A percentile compares a stretch with the other conserved stretches of the same genome.
Conservation (phyloP, 2,113 vertebrate species). For the Gadus macrocephalus region DNA sequence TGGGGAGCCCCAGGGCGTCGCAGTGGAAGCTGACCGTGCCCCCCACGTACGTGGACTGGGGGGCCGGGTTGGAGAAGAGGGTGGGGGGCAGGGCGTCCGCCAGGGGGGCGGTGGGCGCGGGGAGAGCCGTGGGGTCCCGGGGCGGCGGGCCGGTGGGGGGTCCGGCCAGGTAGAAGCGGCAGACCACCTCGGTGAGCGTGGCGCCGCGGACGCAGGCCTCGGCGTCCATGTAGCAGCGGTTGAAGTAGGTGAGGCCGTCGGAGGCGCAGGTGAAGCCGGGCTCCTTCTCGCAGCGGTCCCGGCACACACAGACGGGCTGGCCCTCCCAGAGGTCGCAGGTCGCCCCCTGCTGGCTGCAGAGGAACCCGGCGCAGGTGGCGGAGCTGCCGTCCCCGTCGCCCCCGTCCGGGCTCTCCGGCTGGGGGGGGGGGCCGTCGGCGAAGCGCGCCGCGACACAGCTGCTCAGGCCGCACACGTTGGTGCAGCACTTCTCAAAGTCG, state of each 20-base stretch:
- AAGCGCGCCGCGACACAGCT: constrained; percentile 94
- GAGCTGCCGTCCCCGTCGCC: constrained; percentile 12
- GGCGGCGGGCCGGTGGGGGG: constrained; percentile 83
- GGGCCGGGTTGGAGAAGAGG: constrained; percentile 85
- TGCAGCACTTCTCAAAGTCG: constrained; percentile 91
- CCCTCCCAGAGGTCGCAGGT: constrained; percentile 93
- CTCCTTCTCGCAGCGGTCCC: constrained; percentile 92
- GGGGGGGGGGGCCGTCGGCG: constrained; percentile 67
- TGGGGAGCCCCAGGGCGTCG: constrained; percentile 82
- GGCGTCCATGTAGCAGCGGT: constrained; percentile 96
- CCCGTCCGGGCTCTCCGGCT: constrained; percentile 37
- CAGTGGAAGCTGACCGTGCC: constrained; percentile 94
- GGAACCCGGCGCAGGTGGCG: constrained; percentile 81
- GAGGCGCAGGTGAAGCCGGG: constrained; percentile 96
- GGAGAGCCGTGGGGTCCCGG: constrained; percentile 78
- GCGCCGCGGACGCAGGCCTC: constrained; percentile 89
- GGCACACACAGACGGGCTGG: constrained; percentile 92
- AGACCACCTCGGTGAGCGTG: constrained; percentile 81
- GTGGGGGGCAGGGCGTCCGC: constrained; percentile 79
- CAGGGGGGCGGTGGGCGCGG: constrained; percentile 71
- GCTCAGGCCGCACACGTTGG: constrained; percentile 90
- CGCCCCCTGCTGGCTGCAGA: constrained; percentile 89
- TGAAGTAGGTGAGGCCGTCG: constrained; percentile 96
- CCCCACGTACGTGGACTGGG: constrained; percentile 81
- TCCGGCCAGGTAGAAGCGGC: constrained; percentile 86